A percentile compares a stretch with the other conserved stretches of the same genome.
Evolutionary conservation across 1,140 invertebrate genomes (phyloP).

Genomic region (Drosophila simulans): DNA sequence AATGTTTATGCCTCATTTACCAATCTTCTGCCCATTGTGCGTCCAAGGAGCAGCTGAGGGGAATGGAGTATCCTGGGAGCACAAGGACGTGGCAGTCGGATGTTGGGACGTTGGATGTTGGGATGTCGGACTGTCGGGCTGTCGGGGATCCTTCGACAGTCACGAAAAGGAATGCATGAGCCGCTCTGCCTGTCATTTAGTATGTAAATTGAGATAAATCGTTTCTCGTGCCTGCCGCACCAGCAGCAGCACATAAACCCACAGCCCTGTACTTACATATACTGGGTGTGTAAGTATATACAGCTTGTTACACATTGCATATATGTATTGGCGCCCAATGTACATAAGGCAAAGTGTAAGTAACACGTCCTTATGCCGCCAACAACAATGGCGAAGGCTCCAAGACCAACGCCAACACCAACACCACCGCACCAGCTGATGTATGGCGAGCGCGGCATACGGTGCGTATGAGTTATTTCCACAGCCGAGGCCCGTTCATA

Average conservation of each 20-base stretch:
- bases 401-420: conserved; percentile 8
- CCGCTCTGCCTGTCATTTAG: conserved; percentile 78
- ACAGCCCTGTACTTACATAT: conserved; percentile 43
- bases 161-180: conserved; percentile 69
- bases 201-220: conserved; percentile 83
- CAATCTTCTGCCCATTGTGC: conserved; percentile 61
- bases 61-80: conserved; percentile 8
- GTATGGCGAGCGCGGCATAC: conserved; percentile 76
- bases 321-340: conserved; percentile 57
- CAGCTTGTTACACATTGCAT: conserved; percentile 40
- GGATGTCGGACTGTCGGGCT: conserved; percentile 10
- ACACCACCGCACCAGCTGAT: conserved; percentile 45
- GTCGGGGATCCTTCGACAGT: conserved; percentile 43
- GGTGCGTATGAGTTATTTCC: conserved; percentile 82
- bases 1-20: conserved; percentile 71
- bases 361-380: conserved; percentile 73
- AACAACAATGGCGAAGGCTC: conserved; percentile 31
- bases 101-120: conserved; percentile 20
- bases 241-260: conserved; percentile 52
- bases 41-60: conserved; percentile 25
- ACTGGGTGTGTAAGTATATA: conserved; percentile 24
- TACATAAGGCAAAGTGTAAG: conserved; percentile 77
- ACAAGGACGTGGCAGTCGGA: conserved; percentile 40
- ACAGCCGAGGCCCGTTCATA: conserved; percentile 71
- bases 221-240: conserved; percentile 76